A percentile compares a stretch with the other conserved stretches of the same genome.
These are phyloP conservation scores for Poecile atricapillus DNA, from an alignment of 2,113 vertebrate genomes.

Conservation along the genomic window DNA sequence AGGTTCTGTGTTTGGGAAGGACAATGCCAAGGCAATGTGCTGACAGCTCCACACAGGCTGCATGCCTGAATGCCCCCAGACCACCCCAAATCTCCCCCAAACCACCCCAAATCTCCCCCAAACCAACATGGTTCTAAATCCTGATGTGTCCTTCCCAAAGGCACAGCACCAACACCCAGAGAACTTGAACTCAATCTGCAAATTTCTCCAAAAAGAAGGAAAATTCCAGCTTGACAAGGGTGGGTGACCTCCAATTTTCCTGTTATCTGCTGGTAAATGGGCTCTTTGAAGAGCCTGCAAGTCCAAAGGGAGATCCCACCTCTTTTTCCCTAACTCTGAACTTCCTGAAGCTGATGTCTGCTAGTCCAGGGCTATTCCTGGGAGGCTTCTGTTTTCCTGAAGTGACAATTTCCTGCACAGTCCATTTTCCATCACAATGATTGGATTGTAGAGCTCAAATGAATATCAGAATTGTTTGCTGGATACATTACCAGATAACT, in stretches of 20 bases:
- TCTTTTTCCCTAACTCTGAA: background rate
- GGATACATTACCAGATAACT: background rate
- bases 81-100: background rate
- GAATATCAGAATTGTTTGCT: constrained; percentile 40
- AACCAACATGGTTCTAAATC: accelerated
- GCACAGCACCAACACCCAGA: background rate
- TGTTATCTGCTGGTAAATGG: background rate
- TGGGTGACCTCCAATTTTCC: background rate
- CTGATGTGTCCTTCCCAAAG: background rate
- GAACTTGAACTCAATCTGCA: background rate
- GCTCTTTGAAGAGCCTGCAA: background rate
- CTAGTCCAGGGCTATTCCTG: background rate
- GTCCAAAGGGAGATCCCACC: background rate
- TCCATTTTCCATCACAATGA: constrained; percentile 19
- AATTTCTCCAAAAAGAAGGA: background rate
- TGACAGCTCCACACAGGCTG: background rate
- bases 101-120: background rate
- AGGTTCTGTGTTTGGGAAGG: background rate
- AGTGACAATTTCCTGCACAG: background rate
- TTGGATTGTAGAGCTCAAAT: constrained; percentile 3
- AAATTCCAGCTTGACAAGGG: background rate
- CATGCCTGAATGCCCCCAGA: background rate
- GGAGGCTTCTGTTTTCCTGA: background rate
- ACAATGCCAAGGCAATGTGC: background rate
- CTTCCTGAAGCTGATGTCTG: background rate